Conservation (phyloP, 64 coral and sea anemone species). For the Pachyseris speciosa region DNA sequence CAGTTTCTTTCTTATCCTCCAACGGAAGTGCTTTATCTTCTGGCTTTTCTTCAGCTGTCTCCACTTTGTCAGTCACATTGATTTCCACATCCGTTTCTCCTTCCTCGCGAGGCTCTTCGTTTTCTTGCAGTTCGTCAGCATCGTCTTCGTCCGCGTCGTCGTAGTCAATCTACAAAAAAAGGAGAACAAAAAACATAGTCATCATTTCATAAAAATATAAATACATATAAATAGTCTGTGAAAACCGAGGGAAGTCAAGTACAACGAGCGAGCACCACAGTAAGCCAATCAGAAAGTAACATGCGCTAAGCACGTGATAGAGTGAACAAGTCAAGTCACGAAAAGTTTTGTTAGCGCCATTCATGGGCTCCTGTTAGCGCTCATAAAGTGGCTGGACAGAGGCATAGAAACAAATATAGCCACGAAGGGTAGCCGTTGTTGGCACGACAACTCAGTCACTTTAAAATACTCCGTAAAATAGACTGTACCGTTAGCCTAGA, state of each 20-base stretch:
- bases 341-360: no score
- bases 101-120: constrained; percentile 55
- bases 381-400: no score
- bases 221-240: no score
- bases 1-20: not conserved
- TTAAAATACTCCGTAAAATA: not conserved
- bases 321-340: no score
- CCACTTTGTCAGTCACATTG: not conserved
- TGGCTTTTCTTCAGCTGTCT: not conserved
- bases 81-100: constrained; percentile 39
- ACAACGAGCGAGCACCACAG: not conserved
- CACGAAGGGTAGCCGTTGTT: no score
- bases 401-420: no score
- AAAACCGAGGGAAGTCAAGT: no score
- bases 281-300: not conserved
- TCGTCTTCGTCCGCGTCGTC: constrained; percentile 56
- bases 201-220: no score
- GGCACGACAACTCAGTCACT: not conserved
- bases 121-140: constrained; percentile 27
- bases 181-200: not conserved
- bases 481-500: constrained; percentile 9
- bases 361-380: no score
- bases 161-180: constrained; percentile 14
- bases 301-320: no score
- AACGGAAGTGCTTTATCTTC: not conserved